These are phyloP conservation scores for Aelia acuminata DNA, from an alignment of 2,888 invertebrate genomes.

Conservation along the genomic window DNA sequence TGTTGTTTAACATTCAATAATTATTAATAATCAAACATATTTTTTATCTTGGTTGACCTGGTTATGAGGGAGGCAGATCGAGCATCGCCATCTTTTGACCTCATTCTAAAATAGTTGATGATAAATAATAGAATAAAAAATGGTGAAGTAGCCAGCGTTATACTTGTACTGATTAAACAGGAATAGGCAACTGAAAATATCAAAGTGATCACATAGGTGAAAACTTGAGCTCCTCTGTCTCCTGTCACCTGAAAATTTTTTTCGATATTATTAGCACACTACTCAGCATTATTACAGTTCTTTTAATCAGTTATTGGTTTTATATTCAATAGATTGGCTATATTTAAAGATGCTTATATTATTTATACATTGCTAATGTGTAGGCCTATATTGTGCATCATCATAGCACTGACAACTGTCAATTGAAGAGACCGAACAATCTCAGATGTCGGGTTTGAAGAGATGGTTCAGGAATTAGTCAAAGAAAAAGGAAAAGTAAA, in stretches of 20 bases:
- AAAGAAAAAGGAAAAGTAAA: too few relatives aligned
- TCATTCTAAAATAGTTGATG: neutral
- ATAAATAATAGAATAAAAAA: neutral
- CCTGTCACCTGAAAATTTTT: neutral
- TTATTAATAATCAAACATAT: neutral
- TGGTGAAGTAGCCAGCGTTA: neutral
- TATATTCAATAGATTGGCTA: too few relatives aligned
- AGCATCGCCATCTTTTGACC: neutral
- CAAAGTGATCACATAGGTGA: neutral
- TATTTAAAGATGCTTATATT: too few relatives aligned
- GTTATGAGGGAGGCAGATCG: neutral
- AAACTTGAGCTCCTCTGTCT: constrained; percentile 24
- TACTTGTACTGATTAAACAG: neutral
- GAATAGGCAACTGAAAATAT: constrained; percentile 27
- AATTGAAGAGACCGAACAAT: too few relatives aligned
- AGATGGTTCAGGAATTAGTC: too few relatives aligned
- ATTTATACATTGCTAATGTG: too few relatives aligned
- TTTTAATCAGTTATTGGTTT: too few relatives aligned
- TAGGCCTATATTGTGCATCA: too few relatives aligned
- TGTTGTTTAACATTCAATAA: neutral
- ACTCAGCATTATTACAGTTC: too few relatives aligned
- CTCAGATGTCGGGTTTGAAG: too few relatives aligned
- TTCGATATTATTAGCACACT: neutral
- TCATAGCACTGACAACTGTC: too few relatives aligned
- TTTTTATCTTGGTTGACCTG: constrained; percentile 35